These are phyloP conservation scores for Hydropsyche tenuis DNA, from an alignment of 1,140 invertebrate species.

Conservation along the genomic window DNA sequence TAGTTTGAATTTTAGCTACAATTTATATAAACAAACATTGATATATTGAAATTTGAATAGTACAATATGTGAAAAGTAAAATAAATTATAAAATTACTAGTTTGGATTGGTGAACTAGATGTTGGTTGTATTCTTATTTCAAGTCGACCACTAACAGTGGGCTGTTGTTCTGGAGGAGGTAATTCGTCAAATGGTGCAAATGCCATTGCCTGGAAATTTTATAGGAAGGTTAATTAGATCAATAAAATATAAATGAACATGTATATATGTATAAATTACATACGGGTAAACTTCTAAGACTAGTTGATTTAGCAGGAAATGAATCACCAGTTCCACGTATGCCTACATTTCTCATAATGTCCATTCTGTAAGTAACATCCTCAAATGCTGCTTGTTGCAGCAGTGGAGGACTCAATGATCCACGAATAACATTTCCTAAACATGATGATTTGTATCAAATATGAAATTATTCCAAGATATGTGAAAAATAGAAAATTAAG, in stretches of 20 bases:
- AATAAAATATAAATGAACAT: conserved; percentile 37
- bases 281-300: conserved; percentile 46
- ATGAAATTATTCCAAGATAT: conserved; percentile 2
- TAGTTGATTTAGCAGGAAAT: conserved; percentile 39
- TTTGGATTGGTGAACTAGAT: conserved; percentile 54
- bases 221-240: conserved; percentile 45
- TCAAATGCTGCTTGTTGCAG: conserved; percentile 87
- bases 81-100: conserved; percentile 48
- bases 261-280: not conserved
- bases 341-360: conserved; percentile 81
- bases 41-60: conserved; percentile 4
- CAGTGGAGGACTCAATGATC: conserved; percentile 69
- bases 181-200: conserved; percentile 43
- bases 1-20: conserved; percentile 47
- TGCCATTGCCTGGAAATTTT: conserved; percentile 48
- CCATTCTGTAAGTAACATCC: conserved; percentile 79
- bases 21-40: conserved; percentile 16
- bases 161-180: conserved; percentile 59
- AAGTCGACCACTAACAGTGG: conserved; percentile 76
- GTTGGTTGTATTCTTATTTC: conserved; percentile 78
- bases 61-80: conserved; percentile 23
- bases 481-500: conserved; percentile 35
- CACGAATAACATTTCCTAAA: conserved; percentile 49
- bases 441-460: conserved; percentile 2
- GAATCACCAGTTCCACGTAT: conserved; percentile 52